A percentile compares a stretch with the other conserved stretches of the same genome.
phyloP scores from a whole-genome alignment of 1,140 invertebrate species.

The Megathymus violae region DNA sequence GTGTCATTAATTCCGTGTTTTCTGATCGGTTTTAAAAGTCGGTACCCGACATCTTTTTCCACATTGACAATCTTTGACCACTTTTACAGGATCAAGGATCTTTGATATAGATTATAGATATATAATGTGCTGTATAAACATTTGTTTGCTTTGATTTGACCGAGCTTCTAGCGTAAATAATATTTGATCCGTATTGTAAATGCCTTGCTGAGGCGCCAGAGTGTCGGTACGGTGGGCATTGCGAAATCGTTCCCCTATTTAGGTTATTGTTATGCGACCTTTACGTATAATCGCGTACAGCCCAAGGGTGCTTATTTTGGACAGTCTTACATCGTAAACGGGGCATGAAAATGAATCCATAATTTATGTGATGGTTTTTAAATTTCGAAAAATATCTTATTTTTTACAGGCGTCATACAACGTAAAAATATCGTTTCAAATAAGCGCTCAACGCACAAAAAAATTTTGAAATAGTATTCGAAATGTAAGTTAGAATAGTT shows the following conservation, averaged over 20 bases:
- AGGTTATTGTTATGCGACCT: slow-evolving; percentile 67
- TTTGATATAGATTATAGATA: slow-evolving; percentile 28
- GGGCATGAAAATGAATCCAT: too few relatives aligned
- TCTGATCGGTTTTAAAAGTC: too few relatives aligned
- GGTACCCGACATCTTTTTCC: too few relatives aligned
- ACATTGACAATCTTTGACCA: neutral
- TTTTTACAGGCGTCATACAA: too few relatives aligned
- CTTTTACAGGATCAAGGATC: neutral
- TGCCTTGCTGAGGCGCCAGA: slow-evolving; percentile 44
- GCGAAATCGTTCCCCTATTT: slow-evolving; percentile 58
- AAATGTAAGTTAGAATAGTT: too few relatives aligned
- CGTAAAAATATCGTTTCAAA: too few relatives aligned
- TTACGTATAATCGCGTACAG: slow-evolving; percentile 43
- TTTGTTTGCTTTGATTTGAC: slow-evolving; percentile 16
- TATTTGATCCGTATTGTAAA: slow-evolving; percentile 28
- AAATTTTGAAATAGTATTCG: too few relatives aligned
- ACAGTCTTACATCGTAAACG: too few relatives aligned
- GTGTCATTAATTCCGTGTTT: too few relatives aligned
- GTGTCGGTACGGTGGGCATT: slow-evolving; percentile 52
- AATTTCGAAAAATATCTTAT: too few relatives aligned
- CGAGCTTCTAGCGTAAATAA: slow-evolving; percentile 25
- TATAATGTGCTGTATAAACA: slow-evolving; percentile 17
- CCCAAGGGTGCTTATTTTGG: slow-evolving; percentile 49
- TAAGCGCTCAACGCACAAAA: too few relatives aligned
- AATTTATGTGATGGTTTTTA: too few relatives aligned